Evolutionary conservation across 2,113 vertebrate species (phyloP), one percentile per base, ranked within the genome.

Genomic region (Microtus ochrogaster): DNA sequence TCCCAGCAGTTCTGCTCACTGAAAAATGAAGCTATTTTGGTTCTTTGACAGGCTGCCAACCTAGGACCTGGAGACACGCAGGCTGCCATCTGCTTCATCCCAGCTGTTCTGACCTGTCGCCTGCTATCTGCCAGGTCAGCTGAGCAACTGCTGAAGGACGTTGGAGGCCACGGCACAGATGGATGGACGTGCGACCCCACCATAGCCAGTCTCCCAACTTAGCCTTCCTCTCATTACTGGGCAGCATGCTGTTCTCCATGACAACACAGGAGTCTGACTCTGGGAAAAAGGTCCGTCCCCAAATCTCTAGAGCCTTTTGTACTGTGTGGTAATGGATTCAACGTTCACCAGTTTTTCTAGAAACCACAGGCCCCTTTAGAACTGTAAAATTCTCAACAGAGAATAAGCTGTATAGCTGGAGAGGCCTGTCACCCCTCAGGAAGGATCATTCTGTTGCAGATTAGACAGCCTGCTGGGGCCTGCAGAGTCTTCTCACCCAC

Each of bases 11-110:
- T 91, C 4, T 94, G 95, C 79, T 92, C 96, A 95, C 36, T 95
- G 91, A 96, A 97, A 97, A 98, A 97, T 90, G 17, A 97, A 98
- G 61, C 92, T 97, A 96, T 87, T 98, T 96, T 81, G 66, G 52
- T 96, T 33, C 73, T 90, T 68, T 47, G 66, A 82, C 47, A 95
- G 44, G 65, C 93, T 73, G 93, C 96, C 96, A 98, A 92, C 77
- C 52, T 0, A 0, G 79, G 96, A 97, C 97, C 95, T 95, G 84
- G 90, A 44, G 89, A 17, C 78, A 90, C 49, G 93, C 77, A 95
- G 94, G 28, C 76, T 89, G 68, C 2, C 30, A 97, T 98, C 66
- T 78, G 26, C 91, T 77, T 96, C 55, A 17, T 83, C 95, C 96
- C 91, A 96, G 84, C 96, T 97, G 96, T 95, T 97, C 94, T 96